These are phyloP conservation scores for Mesitornis unicolor DNA, from an alignment of 2,113 vertebrate genomes.

Conservation along the genomic window DNA sequence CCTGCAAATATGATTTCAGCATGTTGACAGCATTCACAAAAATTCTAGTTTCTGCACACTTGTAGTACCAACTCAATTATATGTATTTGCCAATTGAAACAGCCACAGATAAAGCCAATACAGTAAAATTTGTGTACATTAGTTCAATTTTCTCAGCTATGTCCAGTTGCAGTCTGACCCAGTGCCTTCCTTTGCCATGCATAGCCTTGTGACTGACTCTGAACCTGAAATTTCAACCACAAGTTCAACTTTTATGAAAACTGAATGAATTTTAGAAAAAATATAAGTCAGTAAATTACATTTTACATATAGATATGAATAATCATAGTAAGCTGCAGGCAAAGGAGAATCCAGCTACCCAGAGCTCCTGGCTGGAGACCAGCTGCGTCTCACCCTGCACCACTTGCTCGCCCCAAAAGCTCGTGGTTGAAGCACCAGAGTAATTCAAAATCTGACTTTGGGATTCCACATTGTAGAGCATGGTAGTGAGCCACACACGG, in stretches of 20 bases:
- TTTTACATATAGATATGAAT: background rate
- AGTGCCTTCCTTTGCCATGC: background rate
- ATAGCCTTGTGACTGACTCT: background rate
- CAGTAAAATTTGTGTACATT: background rate
- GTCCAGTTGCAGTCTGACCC: background rate
- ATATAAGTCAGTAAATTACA: background rate
- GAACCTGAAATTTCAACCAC: background rate
- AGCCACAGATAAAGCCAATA: background rate
- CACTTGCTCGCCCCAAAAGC: background rate
- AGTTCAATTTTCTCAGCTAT: background rate
- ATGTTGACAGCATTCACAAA: background rate
- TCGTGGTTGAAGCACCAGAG: background rate
- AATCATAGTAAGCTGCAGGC: background rate
- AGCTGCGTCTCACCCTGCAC: background rate
- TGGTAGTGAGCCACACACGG: conserved; percentile 27
- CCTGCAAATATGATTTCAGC: background rate
- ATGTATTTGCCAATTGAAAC: background rate
- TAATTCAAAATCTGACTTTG: background rate
- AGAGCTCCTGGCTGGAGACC: too few species aligned
- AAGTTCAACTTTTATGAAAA: background rate
- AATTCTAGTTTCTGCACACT: background rate
- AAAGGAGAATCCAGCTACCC: background rate
- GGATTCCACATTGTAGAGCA: conserved; percentile 18
- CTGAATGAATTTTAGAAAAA: background rate
- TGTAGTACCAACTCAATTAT: background rate